These are phyloP conservation scores for Drosophila gunungcola DNA, from an alignment of 1,140 invertebrate species.

Conservation along the genomic window DNA sequence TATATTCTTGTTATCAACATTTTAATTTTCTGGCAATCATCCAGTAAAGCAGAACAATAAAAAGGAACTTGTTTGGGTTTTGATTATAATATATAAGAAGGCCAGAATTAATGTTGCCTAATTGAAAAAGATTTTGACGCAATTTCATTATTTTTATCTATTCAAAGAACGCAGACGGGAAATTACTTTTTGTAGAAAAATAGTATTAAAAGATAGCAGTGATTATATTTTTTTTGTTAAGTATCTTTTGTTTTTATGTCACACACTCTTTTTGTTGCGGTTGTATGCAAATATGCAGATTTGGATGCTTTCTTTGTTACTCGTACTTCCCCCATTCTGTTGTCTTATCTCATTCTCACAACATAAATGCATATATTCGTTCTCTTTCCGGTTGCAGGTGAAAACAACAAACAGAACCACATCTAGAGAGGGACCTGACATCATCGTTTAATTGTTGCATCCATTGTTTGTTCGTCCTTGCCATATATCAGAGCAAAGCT, in stretches of 20 bases:
- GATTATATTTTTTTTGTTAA: conserved; percentile 13
- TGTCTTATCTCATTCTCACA: conserved; percentile 41
- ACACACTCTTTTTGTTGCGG: conserved; percentile 8
- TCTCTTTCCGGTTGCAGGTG: conserved; percentile 62
- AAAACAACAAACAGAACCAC: conserved; percentile 20
- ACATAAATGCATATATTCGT: conserved; percentile 57
- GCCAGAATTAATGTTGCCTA: conserved; percentile 13
- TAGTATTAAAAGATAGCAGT: not conserved
- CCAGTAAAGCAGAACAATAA: conserved; percentile 32
- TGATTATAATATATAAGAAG: conserved; percentile 40
- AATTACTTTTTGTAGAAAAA: not conserved
- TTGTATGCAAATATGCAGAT: not conserved
- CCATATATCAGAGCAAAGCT: conserved; percentile 22
- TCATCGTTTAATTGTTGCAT: conserved; percentile 57
- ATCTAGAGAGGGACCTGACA: conserved; percentile 18
- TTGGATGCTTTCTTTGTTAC: conserved; percentile 10
- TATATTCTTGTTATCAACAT: conserved; percentile 40
- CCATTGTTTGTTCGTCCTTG: conserved; percentile 48
- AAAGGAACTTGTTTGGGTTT: conserved; percentile 43
- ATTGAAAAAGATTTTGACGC: conserved; percentile 8
- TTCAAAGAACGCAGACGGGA: conserved; percentile 15
- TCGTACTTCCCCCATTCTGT: conserved; percentile 7
- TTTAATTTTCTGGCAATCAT: conserved; percentile 38
- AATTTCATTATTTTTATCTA: conserved; percentile 16
- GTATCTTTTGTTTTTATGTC: not conserved